phyloP scores from a whole-genome alignment of 2,797 vertebrate species.

The Cottoperca gobio region DNA sequence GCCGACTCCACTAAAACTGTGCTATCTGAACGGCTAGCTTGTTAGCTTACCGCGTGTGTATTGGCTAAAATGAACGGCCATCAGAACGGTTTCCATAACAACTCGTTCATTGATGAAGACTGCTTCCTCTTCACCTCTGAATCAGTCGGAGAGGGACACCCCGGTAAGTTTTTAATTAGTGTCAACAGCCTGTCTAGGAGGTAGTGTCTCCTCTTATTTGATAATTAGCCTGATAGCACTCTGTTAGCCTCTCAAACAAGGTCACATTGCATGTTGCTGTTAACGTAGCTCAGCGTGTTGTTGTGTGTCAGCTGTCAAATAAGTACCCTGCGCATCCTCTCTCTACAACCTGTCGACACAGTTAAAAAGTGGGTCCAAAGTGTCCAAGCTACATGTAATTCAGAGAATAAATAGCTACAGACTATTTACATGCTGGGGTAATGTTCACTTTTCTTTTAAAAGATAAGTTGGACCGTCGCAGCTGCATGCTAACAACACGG shows the following conservation, averaged over 20 bases:
- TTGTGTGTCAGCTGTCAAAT: slow-evolving; percentile 17
- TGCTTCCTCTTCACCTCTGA: slow-evolving; percentile 96
- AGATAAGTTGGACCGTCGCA: background rate
- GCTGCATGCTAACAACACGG: slow-evolving; percentile 19
- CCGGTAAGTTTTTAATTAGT: slow-evolving; percentile 83
- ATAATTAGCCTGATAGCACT: slow-evolving; percentile 30
- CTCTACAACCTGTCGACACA: background rate
- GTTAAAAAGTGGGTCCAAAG: background rate
- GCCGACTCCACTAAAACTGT: background rate
- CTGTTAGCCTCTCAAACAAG: slow-evolving; percentile 49
- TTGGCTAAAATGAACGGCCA: slow-evolving; percentile 88
- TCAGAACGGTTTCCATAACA: slow-evolving; percentile 88
- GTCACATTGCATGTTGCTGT: slow-evolving; percentile 28
- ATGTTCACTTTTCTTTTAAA: background rate
- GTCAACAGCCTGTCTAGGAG: background rate
- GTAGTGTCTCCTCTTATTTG: rapidly evolving
- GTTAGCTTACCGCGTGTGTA: slow-evolving; percentile 32
- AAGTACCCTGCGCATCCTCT: background rate
- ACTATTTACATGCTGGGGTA: rapidly evolving
- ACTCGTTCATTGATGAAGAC: slow-evolving; percentile 87
- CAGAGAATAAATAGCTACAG: background rate
- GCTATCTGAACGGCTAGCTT: slow-evolving; percentile 35
- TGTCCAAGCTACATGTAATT: background rate
- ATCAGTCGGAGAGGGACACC: slow-evolving; percentile 95
- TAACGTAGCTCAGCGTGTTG: slow-evolving; percentile 7